Evolutionary conservation across 2,797 vertebrate genomes (phyloP).

Genomic region (Lepilemur ruficaudatus): DNA sequence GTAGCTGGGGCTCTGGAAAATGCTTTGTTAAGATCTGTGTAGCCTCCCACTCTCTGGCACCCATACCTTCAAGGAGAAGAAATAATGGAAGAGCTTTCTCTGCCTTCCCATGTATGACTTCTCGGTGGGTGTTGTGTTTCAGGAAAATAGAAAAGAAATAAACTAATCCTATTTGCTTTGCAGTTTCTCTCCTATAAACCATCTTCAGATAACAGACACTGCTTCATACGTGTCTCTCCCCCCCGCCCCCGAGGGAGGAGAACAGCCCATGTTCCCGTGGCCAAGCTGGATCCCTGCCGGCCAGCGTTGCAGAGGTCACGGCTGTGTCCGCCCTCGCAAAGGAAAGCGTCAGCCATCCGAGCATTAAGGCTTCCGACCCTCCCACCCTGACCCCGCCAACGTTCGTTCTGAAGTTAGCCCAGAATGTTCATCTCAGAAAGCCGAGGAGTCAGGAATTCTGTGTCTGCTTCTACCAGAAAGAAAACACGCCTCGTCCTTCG

Average conservation of each 20-base stretch:
- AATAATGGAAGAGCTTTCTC: not conserved
- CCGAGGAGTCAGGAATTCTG: conserved; percentile 16
- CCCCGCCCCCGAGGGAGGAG: not conserved
- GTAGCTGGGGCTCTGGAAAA: conserved; percentile 55
- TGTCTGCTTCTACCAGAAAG: not conserved
- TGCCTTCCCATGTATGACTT: not conserved
- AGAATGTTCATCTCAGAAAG: conserved; percentile 36
- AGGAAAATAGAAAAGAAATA: conserved; percentile 21
- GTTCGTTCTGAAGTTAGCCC: conserved; percentile 55
- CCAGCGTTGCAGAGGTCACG: not conserved
- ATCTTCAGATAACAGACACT: not conserved
- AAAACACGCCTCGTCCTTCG: not conserved
- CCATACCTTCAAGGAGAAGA: not conserved
- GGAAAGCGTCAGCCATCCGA: not conserved
- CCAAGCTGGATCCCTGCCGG: not conserved
- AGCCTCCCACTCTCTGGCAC: not conserved
- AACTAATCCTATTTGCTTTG: not conserved
- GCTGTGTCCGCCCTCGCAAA: not conserved
- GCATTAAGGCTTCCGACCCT: not conserved
- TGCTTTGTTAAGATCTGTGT: conserved; percentile 39
- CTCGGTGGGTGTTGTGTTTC: conserved; percentile 1
- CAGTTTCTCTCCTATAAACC: not conserved
- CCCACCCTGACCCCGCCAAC: conserved; percentile 29
- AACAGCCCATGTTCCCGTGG: not conserved
- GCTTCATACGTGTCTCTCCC: not conserved